Percentiles rank a stretch among this genome's conserved stretches.
Conservation (phyloP, 2,888 invertebrate species). For the Chrysopilus asiliformis region DNA sequence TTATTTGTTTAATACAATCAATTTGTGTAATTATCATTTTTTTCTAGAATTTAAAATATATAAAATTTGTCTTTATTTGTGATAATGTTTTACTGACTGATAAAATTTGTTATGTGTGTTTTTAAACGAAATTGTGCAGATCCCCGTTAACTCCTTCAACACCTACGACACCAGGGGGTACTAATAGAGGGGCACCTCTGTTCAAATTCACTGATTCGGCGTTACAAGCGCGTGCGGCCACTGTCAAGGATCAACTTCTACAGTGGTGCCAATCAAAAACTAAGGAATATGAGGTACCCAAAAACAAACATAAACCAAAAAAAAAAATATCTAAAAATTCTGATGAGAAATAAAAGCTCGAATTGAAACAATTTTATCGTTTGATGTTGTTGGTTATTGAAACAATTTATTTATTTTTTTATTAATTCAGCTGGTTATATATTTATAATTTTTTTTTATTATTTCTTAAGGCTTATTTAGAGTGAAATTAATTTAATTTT, state of each 20-base stretch:
- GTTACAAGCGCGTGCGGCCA: constrained; percentile 80
- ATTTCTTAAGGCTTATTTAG: too few relatives aligned
- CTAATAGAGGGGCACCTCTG: constrained; percentile 47
- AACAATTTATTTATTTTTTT: too few relatives aligned
- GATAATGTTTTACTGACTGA: too few relatives aligned
- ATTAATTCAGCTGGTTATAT: too few relatives aligned
- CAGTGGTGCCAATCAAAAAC: constrained; percentile 97
- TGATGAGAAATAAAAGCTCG: neutral
- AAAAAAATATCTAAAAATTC: neutral
- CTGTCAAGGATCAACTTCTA: constrained; percentile 92
- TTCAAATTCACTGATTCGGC: constrained; percentile 87
- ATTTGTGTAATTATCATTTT: too few relatives aligned
- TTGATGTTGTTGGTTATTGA: too few relatives aligned
- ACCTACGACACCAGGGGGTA: constrained; percentile 44
- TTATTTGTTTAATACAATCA: too few relatives aligned
- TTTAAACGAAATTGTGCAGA: constrained; percentile 44
- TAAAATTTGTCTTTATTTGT: too few relatives aligned
- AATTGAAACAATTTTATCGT: constrained; percentile 1
- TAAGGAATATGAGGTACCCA: constrained; percentile 84
- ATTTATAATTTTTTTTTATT: too few relatives aligned
- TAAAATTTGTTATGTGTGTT: too few relatives aligned
- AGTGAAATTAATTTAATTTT: too few relatives aligned
- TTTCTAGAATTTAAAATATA: too few relatives aligned
- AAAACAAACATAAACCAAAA: constrained; percentile 1
- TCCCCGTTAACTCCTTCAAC: constrained; percentile 58